Percentiles rank a stretch among this genome's conserved stretches.
Conservation (phyloP, 2,113 vertebrate species). For the Leucopternis melanops region DNA sequence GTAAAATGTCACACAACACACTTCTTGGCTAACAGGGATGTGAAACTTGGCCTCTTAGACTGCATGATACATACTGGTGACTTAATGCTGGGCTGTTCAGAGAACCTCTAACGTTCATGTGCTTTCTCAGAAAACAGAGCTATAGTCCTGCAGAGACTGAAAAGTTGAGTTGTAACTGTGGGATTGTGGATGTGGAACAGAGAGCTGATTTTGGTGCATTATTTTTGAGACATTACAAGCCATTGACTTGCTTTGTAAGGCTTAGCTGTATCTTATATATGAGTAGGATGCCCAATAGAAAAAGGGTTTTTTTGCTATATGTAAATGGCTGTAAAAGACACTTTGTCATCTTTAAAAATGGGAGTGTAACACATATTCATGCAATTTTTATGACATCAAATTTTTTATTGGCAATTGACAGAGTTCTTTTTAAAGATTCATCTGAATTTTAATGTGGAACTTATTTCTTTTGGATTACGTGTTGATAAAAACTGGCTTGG, state of each 20-base stretch:
- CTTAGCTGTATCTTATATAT: not conserved
- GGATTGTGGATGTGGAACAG: not conserved
- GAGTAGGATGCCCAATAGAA: not conserved
- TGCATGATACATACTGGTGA: not conserved
- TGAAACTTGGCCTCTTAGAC: not conserved
- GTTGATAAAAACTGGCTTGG: not conserved
- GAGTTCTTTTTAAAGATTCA: not conserved
- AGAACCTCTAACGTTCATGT: not conserved
- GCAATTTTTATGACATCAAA: not conserved
- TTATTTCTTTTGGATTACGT: not conserved
- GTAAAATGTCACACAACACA: not conserved
- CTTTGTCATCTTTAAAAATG: not conserved
- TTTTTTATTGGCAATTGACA: not conserved
- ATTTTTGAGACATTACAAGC: not conserved
- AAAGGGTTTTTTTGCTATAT: not conserved
- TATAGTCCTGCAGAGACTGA: not conserved
- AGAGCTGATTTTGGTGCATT: not conserved
- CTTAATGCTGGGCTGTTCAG: not conserved
- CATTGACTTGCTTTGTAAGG: not conserved
- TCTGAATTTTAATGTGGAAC: not conserved
- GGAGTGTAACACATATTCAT: not conserved
- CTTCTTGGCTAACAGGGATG: not conserved
- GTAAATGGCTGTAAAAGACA: not conserved
- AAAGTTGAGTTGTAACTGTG: not conserved
- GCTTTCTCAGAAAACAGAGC: not conserved